A percentile compares a stretch with the other conserved stretches of the same genome.
phyloP scores from a whole-genome alignment of 2,113 vertebrate genomes.

The Trachemys scripta region DNA sequence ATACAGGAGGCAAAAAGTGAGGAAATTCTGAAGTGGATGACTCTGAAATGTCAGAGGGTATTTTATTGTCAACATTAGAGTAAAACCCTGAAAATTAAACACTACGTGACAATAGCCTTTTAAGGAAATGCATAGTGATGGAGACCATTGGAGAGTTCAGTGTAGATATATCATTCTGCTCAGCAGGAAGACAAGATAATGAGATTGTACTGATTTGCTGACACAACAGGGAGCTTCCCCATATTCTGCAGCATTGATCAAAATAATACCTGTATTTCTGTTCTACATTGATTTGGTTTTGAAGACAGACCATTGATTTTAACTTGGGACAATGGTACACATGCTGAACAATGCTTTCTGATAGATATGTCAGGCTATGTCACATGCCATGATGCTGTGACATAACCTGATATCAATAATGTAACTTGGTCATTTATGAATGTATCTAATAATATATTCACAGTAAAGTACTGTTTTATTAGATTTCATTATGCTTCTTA shows the following conservation, averaged over 20 bases:
- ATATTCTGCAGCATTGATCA: neutral
- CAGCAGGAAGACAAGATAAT: slow-evolving; percentile 47
- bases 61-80: slow-evolving; percentile 43
- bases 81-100: slow-evolving; percentile 10
- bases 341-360: neutral
- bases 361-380: neutral
- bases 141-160: slow-evolving; percentile 13
- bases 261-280: neutral
- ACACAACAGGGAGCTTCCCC: slow-evolving; percentile 31
- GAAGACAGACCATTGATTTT: slow-evolving; percentile 34
- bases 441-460: rapidly evolving
- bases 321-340: neutral
- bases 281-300: slow-evolving; percentile 26
- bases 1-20: neutral
- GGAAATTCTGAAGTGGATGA: neutral
- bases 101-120: neutral
- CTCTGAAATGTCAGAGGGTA: neutral
- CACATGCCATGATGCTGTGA: neutral
- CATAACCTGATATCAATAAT: neutral
- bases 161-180: slow-evolving; percentile 35
- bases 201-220: slow-evolving; percentile 61
- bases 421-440: neutral
- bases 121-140: slow-evolving; percentile 29
- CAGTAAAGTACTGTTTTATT: neutral
- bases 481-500: neutral